Conservation (phyloP, 1,140 invertebrate genomes). For the Drosophila seguyi region DNA sequence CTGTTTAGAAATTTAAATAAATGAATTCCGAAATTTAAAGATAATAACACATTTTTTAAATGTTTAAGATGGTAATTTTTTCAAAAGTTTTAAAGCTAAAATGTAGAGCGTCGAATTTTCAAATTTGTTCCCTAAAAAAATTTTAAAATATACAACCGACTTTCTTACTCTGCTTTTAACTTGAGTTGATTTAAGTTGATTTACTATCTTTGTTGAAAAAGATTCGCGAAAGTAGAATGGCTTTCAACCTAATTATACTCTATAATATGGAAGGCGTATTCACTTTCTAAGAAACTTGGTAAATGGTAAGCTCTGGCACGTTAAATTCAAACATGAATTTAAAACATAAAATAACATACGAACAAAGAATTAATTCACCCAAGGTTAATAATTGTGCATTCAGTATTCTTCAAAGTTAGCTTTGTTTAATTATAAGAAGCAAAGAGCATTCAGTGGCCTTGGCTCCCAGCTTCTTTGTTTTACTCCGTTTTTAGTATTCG, state of each 20-base stretch:
- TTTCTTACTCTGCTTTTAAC: not conserved
- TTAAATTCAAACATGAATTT: no score
- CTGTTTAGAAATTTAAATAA: constrained; percentile 40
- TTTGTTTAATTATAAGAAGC: no score
- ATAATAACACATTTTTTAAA: not conserved
- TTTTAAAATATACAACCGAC: not conserved
- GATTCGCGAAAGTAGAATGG: constrained; percentile 17
- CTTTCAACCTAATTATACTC: constrained; percentile 2
- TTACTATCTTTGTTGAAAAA: constrained; percentile 11
- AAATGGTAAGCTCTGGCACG: not conserved
- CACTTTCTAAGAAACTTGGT: not conserved
- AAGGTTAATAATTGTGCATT: not conserved
- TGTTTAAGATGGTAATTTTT: not conserved
- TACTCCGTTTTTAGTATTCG: not conserved
- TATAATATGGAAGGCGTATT: not conserved
- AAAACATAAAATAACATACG: not conserved
- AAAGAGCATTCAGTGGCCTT: constrained; percentile 5
- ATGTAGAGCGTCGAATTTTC: no score
- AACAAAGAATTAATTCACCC: not conserved
- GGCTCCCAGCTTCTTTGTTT: not conserved
- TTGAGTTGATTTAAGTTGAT: constrained; percentile 6
- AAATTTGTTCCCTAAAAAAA: not conserved
- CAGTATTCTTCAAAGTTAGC: not conserved
- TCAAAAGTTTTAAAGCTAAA: no score
- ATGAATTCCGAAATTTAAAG: not conserved